These are phyloP conservation scores for Erannis defoliaria DNA, from an alignment of 2,888 invertebrate genomes.

Conservation along the genomic window DNA sequence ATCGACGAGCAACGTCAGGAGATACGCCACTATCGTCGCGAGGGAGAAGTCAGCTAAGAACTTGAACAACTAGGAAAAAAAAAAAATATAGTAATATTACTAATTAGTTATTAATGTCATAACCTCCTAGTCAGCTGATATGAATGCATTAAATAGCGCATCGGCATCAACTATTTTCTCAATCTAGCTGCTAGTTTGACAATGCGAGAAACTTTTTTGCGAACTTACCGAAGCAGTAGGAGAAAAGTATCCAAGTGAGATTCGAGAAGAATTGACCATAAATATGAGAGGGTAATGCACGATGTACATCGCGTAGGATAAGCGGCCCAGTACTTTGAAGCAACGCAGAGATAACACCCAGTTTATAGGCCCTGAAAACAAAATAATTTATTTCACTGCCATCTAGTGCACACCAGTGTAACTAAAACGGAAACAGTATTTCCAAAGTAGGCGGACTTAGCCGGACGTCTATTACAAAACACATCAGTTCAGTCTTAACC, in stretches of 20 bases:
- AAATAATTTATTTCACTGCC: conserved; percentile 26
- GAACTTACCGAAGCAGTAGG: conserved; percentile 51
- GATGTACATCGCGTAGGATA: conserved; percentile 86
- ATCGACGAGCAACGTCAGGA: conserved; percentile 64
- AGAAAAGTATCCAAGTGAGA: conserved; percentile 56
- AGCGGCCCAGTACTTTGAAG: conserved; percentile 80
- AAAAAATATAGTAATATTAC: not conserved
- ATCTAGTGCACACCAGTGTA: not conserved
- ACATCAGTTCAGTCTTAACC: no score
- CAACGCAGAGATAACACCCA: conserved; percentile 79
- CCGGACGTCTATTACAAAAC: no score
- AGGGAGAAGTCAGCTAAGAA: conserved; percentile 59
- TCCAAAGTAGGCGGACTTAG: no score
- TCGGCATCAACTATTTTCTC: not conserved
- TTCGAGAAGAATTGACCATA: conserved; percentile 49
- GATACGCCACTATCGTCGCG: conserved; percentile 58
- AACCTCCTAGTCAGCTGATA: no score
- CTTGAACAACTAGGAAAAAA: conserved; percentile 60
- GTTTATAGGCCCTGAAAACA: conserved; percentile 70
- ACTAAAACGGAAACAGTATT: not conserved
- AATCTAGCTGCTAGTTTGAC: not conserved
- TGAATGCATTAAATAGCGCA: no score
- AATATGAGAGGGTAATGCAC: conserved; percentile 74
- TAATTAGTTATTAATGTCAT: no score
- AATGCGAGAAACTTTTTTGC: not conserved